Evolutionary conservation across 2,113 vertebrate genomes (phyloP).

Genomic region (Ibidorhyncha struthersii): DNA sequence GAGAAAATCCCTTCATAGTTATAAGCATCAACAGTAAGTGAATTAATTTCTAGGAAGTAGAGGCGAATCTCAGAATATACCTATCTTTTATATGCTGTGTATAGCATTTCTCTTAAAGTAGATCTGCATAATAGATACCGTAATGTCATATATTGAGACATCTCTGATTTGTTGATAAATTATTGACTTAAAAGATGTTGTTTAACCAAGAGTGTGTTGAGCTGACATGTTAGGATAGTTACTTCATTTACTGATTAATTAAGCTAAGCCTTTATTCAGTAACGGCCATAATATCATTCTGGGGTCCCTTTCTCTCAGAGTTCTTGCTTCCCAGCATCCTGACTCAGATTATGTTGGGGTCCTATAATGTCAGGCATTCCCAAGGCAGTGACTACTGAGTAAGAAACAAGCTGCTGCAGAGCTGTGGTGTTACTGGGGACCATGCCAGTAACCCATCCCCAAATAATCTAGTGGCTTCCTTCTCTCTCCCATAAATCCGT

Average conservation of each 20-base stretch:
- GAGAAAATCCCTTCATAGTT: background rate
- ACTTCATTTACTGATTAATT: background rate
- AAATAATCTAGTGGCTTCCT: background rate
- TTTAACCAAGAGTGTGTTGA: background rate
- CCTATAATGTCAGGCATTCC: fast-evolving
- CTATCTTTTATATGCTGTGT: background rate
- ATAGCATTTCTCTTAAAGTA: background rate
- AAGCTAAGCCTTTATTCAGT: background rate
- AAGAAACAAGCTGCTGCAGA: background rate
- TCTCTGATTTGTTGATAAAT: background rate
- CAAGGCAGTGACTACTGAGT: background rate
- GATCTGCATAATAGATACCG: background rate
- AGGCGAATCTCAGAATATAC: background rate
- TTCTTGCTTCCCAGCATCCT: background rate
- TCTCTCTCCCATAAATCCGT: background rate
- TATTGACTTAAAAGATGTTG: background rate
- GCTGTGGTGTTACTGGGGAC: background rate
- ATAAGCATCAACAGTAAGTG: background rate
- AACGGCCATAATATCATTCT: background rate
- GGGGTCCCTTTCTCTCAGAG: background rate
- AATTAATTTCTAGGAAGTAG: background rate
- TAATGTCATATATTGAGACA: background rate
- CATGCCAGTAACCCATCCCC: background rate
- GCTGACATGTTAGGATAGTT: background rate
- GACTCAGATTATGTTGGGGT: background rate